Percentiles rank a stretch among this genome's conserved stretches.
Conservation (phyloP, 2,888 invertebrate genomes). For the Trichacis sp. region DNA sequence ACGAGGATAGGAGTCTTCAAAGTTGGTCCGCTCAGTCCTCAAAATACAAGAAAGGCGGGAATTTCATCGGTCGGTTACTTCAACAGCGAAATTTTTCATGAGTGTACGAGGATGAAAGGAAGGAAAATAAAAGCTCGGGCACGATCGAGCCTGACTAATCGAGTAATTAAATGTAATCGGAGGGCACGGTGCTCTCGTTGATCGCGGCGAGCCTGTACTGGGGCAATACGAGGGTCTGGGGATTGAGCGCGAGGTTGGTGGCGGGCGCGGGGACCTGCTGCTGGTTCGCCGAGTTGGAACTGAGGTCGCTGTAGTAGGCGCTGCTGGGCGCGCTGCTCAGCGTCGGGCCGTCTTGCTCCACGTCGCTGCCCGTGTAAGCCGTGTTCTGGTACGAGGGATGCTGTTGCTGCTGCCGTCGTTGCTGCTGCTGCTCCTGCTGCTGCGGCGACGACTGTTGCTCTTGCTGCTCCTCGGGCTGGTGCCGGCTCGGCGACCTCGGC, state of each 20-base stretch:
- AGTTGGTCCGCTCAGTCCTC: too few species aligned
- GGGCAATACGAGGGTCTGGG: slow-evolving; percentile 49
- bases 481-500: slow-evolving; percentile 55
- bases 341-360: slow-evolving; percentile 72
- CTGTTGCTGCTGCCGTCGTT: slow-evolving; percentile 51
- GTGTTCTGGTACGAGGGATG: slow-evolving; percentile 79
- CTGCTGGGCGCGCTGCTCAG: slow-evolving; percentile 76
- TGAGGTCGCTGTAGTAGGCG: slow-evolving; percentile 80
- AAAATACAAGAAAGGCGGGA: too few species aligned
- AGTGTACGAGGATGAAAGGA: too few species aligned
- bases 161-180: slow-evolving; percentile 62
- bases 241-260: slow-evolving; percentile 40
- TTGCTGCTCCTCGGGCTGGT: slow-evolving; percentile 53
- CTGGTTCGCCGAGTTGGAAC: slow-evolving; percentile 64
- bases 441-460: slow-evolving; percentile 53
- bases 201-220: slow-evolving; percentile 65
- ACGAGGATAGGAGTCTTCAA: too few species aligned
- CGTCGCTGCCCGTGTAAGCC: slow-evolving; percentile 73
- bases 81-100: too few species aligned
- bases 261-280: slow-evolving; percentile 51
- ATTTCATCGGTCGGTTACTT: too few species aligned
- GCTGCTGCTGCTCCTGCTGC: slow-evolving; percentile 52
- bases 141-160: slow-evolving; percentile 39
- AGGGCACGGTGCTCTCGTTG: slow-evolving; percentile 62
- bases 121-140: too few species aligned